These are phyloP conservation scores for Talpa occidentalis DNA, from an alignment of 2,113 vertebrate genomes.

Conservation along the genomic window DNA sequence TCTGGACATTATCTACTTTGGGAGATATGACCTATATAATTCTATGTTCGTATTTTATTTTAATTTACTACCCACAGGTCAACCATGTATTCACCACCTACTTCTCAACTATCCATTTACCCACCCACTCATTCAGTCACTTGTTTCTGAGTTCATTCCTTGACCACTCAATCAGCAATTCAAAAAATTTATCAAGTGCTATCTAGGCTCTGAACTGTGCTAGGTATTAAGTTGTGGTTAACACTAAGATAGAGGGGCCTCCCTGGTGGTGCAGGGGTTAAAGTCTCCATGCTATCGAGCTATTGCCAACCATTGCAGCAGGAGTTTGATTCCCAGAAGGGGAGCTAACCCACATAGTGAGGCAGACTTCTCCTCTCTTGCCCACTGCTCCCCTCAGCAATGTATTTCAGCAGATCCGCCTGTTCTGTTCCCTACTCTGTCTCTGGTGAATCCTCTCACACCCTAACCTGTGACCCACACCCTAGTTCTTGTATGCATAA, in stretches of 20 bases:
- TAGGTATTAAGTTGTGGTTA: background rate
- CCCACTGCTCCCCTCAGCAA: too few species aligned
- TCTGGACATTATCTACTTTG: background rate
- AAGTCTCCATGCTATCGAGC: too few species aligned
- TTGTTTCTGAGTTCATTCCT: background rate
- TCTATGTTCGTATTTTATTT: background rate
- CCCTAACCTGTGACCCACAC: too few species aligned
- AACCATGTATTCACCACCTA: background rate
- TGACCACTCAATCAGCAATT: background rate
- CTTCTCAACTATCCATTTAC: background rate
- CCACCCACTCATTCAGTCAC: background rate
- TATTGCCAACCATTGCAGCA: too few species aligned
- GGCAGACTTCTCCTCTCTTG: too few species aligned
- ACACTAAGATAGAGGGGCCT: background rate
- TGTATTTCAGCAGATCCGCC: too few species aligned
- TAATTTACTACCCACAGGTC: background rate
- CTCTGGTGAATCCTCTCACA: too few species aligned
- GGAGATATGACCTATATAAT: background rate
- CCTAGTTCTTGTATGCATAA: too few species aligned
- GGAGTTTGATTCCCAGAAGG: too few species aligned
- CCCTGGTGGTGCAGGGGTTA: too few species aligned
- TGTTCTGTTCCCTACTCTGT: too few species aligned
- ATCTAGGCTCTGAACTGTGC: background rate
- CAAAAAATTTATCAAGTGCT: background rate
- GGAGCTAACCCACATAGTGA: too few species aligned